phyloP scores from a whole-genome alignment of 2,797 vertebrate species.

The Megaceryle alcyon region DNA sequence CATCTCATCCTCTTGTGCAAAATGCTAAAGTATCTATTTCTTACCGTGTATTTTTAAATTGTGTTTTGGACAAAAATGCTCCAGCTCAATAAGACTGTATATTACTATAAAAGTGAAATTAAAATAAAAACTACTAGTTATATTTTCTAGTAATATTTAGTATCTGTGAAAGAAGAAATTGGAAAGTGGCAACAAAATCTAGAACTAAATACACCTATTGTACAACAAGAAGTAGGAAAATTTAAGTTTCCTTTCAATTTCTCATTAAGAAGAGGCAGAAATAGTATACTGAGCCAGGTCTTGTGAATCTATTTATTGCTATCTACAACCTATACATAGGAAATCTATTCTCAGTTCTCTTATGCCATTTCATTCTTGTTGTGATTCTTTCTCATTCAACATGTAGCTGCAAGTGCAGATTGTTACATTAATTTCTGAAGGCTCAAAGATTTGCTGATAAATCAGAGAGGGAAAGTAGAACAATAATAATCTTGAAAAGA shows the following conservation, averaged over 20 bases:
- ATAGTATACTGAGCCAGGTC: background rate
- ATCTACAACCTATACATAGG: background rate
- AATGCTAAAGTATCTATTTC: background rate
- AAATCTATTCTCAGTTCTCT: background rate
- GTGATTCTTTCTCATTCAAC: background rate
- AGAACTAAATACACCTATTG: background rate
- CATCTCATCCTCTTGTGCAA: background rate
- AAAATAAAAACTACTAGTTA: background rate
- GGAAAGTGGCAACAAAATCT: background rate
- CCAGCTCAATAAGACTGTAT: background rate
- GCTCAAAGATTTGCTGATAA: background rate
- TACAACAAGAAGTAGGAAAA: background rate
- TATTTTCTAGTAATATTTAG: background rate
- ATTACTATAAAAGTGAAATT: background rate
- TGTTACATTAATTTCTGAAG: background rate
- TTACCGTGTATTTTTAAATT: background rate
- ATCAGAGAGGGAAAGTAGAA: background rate
- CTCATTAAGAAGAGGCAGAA: background rate
- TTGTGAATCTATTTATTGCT: background rate
- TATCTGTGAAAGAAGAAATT: background rate
- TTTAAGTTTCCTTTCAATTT: background rate
- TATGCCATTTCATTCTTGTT: background rate
- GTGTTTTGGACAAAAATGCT: background rate
- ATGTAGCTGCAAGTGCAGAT: background rate
- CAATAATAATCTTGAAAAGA: background rate